Conservation (phyloP, 2,113 vertebrate genomes). For the Antechinus stuartii region DNA sequence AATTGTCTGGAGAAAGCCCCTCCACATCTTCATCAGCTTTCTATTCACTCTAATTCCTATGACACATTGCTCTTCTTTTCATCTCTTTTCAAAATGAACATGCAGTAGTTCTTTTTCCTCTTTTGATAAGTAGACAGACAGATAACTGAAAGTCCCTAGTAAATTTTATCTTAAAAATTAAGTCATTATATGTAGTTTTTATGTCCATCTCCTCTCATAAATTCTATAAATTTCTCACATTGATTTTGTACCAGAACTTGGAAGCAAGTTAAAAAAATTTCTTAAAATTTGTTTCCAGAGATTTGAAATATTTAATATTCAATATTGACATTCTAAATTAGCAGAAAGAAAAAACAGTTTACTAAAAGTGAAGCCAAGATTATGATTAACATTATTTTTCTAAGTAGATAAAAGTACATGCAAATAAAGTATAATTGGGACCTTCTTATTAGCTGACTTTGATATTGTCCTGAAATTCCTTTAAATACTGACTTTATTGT, state of each 20-base stretch:
- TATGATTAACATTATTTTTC: conserved; percentile 8
- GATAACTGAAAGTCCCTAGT: neutral
- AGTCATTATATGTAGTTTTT: neutral
- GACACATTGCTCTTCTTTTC: conserved; percentile 13
- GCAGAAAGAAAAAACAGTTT: conserved; percentile 8
- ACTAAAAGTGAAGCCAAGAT: conserved; percentile 19
- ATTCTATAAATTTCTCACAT: conserved; percentile 17
- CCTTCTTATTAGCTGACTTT: conserved; percentile 18
- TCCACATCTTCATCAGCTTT: neutral
- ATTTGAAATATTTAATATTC: conserved; percentile 41
- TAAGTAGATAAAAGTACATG: conserved; percentile 23
- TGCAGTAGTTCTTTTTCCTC: conserved; percentile 11
- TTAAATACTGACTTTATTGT: conserved; percentile 6
- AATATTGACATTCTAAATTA: conserved; percentile 28
- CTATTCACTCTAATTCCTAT: neutral
- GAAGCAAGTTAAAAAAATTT: conserved; percentile 33
- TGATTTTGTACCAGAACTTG: conserved; percentile 38
- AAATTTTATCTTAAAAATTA: neutral
- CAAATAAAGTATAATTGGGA: neutral
- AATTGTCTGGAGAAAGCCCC: too few species aligned
- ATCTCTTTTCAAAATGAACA: neutral
- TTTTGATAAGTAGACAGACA: neutral
- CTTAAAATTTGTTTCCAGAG: conserved; percentile 31
- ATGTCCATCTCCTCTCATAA: neutral
- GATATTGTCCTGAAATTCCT: neutral